Conservation (phyloP, 2,888 invertebrate species). For the Dicycla oo region DNA sequence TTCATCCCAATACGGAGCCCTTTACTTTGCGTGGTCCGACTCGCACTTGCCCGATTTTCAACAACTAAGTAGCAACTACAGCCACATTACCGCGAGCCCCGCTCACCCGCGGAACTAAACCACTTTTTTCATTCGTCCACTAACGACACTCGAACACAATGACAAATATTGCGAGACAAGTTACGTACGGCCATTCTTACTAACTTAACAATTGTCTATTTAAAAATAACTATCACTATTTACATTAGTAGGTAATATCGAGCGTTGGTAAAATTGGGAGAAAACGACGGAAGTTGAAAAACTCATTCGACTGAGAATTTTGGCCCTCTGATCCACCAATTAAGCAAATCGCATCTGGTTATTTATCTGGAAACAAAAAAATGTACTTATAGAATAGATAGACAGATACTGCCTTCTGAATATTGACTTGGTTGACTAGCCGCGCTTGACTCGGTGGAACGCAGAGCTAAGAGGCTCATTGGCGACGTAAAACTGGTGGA, state of each 20-base stretch:
- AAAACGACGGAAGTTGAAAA: neutral
- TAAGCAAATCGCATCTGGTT: too few species aligned
- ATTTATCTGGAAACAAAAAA: neutral
- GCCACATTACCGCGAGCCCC: conserved; percentile 67
- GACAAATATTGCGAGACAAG: conserved; percentile 78
- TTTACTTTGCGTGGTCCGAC: neutral
- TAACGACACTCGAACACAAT: conserved; percentile 76
- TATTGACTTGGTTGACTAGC: too few species aligned
- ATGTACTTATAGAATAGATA: neutral
- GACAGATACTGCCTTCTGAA: too few species aligned
- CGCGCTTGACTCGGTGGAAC: too few species aligned
- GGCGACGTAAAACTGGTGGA: too few species aligned
- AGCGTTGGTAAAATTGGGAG: conserved; percentile 24
- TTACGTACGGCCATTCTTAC: conserved; percentile 58
- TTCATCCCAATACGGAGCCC: neutral
- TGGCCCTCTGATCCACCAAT: conserved; percentile 1
- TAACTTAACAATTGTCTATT: conserved; percentile 45
- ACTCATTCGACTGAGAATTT: neutral
- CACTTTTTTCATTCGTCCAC: conserved; percentile 77
- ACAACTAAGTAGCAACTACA: conserved; percentile 46
- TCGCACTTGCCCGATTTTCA: neutral
- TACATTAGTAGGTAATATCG: conserved; percentile 27
- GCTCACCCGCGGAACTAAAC: conserved; percentile 78
- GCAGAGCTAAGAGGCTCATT: too few species aligned
- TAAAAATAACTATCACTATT: conserved; percentile 48